A percentile compares a stretch with the other conserved stretches of the same genome.
Evolutionary conservation across 2,113 vertebrate species (phyloP).

Genomic region (Gambusia holbrooki): DNA sequence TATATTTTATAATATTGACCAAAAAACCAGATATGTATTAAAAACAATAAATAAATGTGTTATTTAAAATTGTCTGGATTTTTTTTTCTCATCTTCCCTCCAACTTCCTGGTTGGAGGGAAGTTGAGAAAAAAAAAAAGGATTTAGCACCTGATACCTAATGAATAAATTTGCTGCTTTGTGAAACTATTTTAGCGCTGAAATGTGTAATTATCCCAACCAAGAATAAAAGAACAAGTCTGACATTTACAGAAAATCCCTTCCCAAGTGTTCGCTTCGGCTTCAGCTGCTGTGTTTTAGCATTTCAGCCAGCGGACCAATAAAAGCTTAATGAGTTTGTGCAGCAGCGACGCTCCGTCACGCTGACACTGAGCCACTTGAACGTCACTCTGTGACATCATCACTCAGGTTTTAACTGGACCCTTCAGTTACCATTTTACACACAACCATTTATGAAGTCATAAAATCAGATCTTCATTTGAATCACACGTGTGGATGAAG

Average conservation of each 20-base stretch:
- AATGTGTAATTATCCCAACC: not conserved
- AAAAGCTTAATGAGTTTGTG: slow-evolving; percentile 17
- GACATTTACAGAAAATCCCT: not conserved
- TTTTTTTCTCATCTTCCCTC: too few species aligned
- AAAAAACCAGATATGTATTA: too few species aligned
- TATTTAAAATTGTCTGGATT: too few species aligned
- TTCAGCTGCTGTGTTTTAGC: not conserved
- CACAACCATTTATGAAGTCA: slow-evolving; percentile 2
- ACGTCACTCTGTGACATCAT: slow-evolving; percentile 36
- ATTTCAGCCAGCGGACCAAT: slow-evolving; percentile 14
- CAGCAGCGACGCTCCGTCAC: slow-evolving; percentile 31
- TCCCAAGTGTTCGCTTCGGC: not conserved
- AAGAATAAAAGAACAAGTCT: not conserved
- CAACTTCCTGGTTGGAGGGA: too few species aligned
- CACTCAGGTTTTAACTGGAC: slow-evolving; percentile 33
- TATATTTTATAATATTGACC: too few species aligned
- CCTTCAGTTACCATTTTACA: slow-evolving; percentile 5
- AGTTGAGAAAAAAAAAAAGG: too few species aligned
- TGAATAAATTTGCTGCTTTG: not conserved
- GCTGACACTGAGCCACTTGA: slow-evolving; percentile 29
- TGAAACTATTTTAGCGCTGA: slow-evolving; percentile 8
- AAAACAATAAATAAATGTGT: too few species aligned
- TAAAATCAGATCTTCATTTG: slow-evolving; percentile 3
- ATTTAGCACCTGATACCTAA: not conserved
- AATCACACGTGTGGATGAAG: not conserved